Base-by-base conservation (phyloP, 2,113 vertebrate genomes). In the Otocyon megalotis region DNA sequence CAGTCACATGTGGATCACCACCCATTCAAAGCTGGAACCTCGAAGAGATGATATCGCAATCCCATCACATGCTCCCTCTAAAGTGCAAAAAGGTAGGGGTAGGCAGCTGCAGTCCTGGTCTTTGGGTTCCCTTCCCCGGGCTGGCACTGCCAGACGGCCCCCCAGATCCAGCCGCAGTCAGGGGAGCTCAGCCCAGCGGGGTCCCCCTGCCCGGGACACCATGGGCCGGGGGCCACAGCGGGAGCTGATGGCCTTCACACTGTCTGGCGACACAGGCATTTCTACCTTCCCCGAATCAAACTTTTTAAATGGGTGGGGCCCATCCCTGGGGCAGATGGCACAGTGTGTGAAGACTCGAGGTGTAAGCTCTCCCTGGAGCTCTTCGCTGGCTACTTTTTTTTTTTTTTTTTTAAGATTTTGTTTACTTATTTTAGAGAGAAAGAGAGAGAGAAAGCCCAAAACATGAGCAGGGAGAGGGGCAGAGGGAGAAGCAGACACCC, bases 141-240 rank as follows among this genome's bases (percentile, higher is more conserved):
- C 32, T n/a, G 17, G 30, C 32, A n/a, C 8, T 3, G 3, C 32
- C 30, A 1, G 16, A 50, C 30, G 22, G 74, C 43, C 15, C 50
- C 15, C 74, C 14, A 77, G 43, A 77, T 8, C 43, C 26, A 30
- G 37, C 12, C 1, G 37, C 24, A 3, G 3, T 37, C 24, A 26
- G 14, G 50, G 74, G 43, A 77, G 14, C 8, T 1, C 3, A 50
- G 8, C 43, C 14, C 26, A 50, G 14, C 1, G 1, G 14, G 15
- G 15, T 8, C 3, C 13, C 11, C 74, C 8, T 0, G 15, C 26
- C 32, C 1, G 14, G 26, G 74, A 48, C 26, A 17, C 43, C 2
- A 0, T 50, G 43, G 26, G 32, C 15, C 48, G 30, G 14, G 43
- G 72, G 26, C 0, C 8, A 50, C 43, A 50, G 43, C 13, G 50